Base-by-base conservation (phyloP, 2,113 vertebrate species). In the Ranitomeya imitator region DNA sequence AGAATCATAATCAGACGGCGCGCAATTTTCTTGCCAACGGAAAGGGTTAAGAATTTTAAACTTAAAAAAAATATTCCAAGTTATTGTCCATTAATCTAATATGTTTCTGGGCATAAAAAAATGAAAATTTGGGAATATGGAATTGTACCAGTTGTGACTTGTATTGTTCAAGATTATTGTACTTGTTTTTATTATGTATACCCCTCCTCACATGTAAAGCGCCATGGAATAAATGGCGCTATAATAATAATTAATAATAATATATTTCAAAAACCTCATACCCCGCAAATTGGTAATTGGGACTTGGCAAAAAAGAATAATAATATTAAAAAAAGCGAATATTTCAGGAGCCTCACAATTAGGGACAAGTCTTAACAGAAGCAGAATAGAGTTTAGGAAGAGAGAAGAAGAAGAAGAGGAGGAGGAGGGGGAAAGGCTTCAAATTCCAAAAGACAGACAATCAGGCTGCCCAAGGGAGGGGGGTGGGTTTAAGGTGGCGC, bases 391-490 rank as follows among this genome's bases (percentile, higher is more conserved):
- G 65, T 82, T 81, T 88, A 74, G 79, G 79, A 74, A 82, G 54
- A 82, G 79, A 26, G 8, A 59, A 54, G 37, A 45, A 67, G 81
- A 37, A 63, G 69, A 71, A n/a, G 85, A 71, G 65, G 60, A 61
- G 51, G 76, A 61, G 57, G 84, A 65, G 86, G 55, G 79, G 61
- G 85, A 83, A 67, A 86, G 80, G 83, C 74, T 61, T 85, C 79
- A 90, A 90, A 90, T 91, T 90, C 90, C 90, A 90, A 79, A 69
- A 89, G 87, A 88, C 79, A 90, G 88, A 90, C 89, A 90, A 91
- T 89, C 80, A 81, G 89, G 79, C 88, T 76, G 59, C 83, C 65
- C 19, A n/a, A 45, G 52, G 52, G 11, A 51, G 69, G 82, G 60
- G 60, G n/a, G 63, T 73, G 54, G 87, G 59, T 76, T 91, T 91